phyloP scores from a whole-genome alignment of 2,888 invertebrate genomes.

The Mesorhabditis belari region DNA sequence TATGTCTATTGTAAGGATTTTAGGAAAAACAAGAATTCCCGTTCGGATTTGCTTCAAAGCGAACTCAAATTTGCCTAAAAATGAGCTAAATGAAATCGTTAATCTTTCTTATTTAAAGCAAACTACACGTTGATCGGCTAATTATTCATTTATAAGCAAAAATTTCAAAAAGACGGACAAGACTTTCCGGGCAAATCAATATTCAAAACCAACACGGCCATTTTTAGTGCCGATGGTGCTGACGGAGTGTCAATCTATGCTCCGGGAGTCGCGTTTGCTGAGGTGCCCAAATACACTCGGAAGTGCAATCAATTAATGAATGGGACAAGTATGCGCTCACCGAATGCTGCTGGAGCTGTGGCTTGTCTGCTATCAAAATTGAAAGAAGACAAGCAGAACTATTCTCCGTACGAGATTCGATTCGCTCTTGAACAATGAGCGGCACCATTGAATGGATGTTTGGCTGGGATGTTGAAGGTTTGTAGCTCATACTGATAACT shows the following conservation, averaged over 20 bases:
- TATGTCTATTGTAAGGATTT: no score
- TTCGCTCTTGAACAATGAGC: conserved; percentile 84
- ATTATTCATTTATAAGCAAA: no score
- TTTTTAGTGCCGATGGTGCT: conserved; percentile 72
- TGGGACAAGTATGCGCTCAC: conserved; percentile 95
- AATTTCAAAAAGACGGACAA: no score
- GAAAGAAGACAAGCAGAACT: conserved; percentile 60
- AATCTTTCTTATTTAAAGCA: no score
- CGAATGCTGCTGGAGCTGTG: conserved; percentile 81
- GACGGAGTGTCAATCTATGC: conserved; percentile 82
- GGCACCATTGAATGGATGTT: conserved; percentile 10
- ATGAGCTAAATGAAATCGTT: no score
- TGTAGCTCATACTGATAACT: background rate
- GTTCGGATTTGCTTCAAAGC: no score
- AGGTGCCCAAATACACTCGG: conserved; percentile 83
- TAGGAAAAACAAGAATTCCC: no score
- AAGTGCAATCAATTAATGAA: conserved; percentile 79
- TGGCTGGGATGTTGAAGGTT: background rate
- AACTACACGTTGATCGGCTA: no score
- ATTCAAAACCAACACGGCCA: no score
- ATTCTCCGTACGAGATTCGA: conserved; percentile 77
- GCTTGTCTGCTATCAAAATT: conserved; percentile 72
- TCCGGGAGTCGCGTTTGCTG: conserved; percentile 86
- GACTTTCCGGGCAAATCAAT: no score
- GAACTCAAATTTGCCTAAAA: no score